These are phyloP conservation scores for Neosalanx taihuensis DNA, from an alignment of 2,797 vertebrate genomes.

Conservation along the genomic window DNA sequence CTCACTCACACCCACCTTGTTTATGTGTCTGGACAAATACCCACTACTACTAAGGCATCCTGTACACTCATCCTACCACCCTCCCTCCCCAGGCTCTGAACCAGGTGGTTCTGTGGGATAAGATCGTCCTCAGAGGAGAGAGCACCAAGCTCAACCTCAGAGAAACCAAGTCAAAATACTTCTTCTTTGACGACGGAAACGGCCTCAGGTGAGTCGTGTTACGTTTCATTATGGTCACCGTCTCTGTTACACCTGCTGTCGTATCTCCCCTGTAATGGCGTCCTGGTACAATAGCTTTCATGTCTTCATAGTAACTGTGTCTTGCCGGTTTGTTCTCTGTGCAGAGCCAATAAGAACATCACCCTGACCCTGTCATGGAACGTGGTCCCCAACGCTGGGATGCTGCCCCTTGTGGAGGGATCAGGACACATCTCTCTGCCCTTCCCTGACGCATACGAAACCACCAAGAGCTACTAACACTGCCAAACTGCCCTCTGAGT, in stretches of 20 bases:
- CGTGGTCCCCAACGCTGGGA: constrained; percentile 95
- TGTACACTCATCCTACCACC: too few relatives aligned
- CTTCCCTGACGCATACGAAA: constrained; percentile 94
- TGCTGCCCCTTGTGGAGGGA: constrained; percentile 92
- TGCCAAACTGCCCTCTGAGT: background rate
- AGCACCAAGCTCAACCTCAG: constrained; percentile 86
- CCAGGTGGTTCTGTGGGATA: constrained; percentile 98
- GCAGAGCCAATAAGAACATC: constrained; percentile 94
- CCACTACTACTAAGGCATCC: too few relatives aligned
- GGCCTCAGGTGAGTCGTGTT: constrained; percentile 84
- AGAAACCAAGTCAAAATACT: constrained; percentile 96
- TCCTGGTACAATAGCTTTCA: background rate
- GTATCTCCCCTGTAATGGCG: background rate
- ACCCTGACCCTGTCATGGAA: constrained; percentile 96
- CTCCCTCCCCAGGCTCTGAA: constrained; percentile 80
- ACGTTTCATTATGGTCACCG: background rate
- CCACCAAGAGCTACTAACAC: constrained; percentile 87
- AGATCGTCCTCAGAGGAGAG: constrained; percentile 92
- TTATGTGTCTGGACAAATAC: too few relatives aligned
- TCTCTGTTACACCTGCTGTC: background rate
- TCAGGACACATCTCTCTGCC: constrained; percentile 88
- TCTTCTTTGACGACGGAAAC: constrained; percentile 98
- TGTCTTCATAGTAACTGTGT: background rate
- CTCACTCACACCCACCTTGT: background rate
- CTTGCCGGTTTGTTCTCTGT: constrained; percentile 33